phyloP scores from a whole-genome alignment of 2,797 vertebrate genomes.

The Sebastes oblongus region DNA sequence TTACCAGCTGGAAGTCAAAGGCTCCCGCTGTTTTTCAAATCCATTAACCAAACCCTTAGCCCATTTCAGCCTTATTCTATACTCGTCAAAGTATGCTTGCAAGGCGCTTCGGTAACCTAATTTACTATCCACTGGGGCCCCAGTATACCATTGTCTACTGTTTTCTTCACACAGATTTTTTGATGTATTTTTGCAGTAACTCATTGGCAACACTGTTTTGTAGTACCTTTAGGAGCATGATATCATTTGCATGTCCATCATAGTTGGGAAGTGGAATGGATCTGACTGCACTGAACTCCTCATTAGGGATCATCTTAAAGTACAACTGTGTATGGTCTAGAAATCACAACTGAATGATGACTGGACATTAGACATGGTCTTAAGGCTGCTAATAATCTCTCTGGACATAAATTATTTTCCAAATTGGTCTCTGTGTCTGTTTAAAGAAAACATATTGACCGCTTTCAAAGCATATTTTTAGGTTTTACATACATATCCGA shows the following conservation, averaged over 20 bases:
- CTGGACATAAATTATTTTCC: background rate
- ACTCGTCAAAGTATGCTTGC: background rate
- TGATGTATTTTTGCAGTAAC: too few species aligned
- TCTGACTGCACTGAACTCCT: conserved; percentile 31
- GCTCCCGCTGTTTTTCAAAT: conserved; percentile 46
- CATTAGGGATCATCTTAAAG: conserved; percentile 55
- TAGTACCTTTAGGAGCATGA: conserved; percentile 77
- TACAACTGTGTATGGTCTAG: conserved; percentile 65
- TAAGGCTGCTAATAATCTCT: background rate
- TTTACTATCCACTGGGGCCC: background rate
- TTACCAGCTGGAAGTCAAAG: conserved; percentile 46
- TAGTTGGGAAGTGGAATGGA: conserved; percentile 64
- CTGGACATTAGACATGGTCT: background rate
- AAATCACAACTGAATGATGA: conserved; percentile 9
- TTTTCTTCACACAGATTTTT: too few species aligned
- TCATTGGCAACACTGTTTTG: conserved; percentile 31
- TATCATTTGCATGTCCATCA: conserved; percentile 53
- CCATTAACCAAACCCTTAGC: conserved; percentile 38
- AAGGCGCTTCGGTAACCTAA: background rate
- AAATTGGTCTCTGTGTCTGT: background rate
- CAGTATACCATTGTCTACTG: background rate
- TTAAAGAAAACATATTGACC: background rate
- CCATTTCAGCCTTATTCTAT: conserved; percentile 23
- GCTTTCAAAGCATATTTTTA: background rate
- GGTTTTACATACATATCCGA: background rate